Base-by-base conservation (phyloP, 1,140 invertebrate species). In the Spodoptera frugiperda region DNA sequence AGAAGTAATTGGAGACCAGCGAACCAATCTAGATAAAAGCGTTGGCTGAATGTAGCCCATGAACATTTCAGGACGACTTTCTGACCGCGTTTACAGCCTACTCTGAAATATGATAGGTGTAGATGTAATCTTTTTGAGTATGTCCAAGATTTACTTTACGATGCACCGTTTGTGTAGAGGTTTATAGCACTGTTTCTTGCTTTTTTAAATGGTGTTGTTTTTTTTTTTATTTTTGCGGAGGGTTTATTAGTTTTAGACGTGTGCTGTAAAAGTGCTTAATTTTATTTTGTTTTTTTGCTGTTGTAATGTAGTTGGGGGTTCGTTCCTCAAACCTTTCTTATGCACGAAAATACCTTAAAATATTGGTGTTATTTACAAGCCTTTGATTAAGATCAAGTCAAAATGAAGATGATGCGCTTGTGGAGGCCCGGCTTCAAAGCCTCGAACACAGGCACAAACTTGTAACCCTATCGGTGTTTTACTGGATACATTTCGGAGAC, bases 21-120 rank as follows among this genome's bases (percentile, higher is more conserved):
- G 49, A 53, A 51, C 77, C 82, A 83, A 83, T 83, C 82, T 68
- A 83, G 82, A 83, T 83, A 83, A 83, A 83, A 83, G 82, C 81
- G 44, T 53, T 4, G 53, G 49, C 25, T 65, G 68, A 61, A 73
- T 61, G 71, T 63, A 25, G 57, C 55, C 67, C 76, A 77, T 77
- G 68, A 78, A 78, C 76, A 39, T 30, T 77, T 65, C 54, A 61
- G 68, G 68, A 54, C 49, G 61, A 25, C 33, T 33, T n/a, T 33
- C 59, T 5, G 48, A 25, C 30, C 3, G 63, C 74, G 61, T 67
- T 73, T 73, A 73, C 71, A 59, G 55, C 71, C 59, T 15, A 67
- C 48, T 12, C 51, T 76, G 53, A 76, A 76, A 76, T 76, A 76
- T 76, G 61, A 76, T 73, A 48, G 54, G 63, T 67, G 44, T n/a